Conservation (phyloP, 2,888 invertebrate species). For the Pseudolycoriella hygida region DNA sequence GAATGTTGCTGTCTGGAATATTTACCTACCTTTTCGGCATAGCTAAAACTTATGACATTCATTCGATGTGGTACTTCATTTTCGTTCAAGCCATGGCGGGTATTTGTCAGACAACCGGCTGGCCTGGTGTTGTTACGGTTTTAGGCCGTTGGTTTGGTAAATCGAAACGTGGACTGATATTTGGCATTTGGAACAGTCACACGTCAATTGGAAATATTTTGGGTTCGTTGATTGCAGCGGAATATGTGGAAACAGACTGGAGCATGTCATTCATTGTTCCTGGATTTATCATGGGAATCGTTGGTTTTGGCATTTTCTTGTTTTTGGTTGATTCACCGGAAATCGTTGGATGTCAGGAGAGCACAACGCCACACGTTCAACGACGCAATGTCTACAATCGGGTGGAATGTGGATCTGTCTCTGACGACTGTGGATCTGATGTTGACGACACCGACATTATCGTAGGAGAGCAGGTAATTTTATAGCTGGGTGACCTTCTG, state of each 20-base stretch:
- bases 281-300: conserved; percentile 56
- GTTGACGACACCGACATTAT: conserved; percentile 34
- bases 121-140: conserved; percentile 87
- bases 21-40: conserved; percentile 81
- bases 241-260: conserved; percentile 78
- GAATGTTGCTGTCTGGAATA: conserved; percentile 77
- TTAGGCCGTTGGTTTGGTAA: conserved; percentile 97
- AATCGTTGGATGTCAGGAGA: conserved; percentile 38
- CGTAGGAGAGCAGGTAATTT: conserved; percentile 37
- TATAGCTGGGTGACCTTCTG: background rate
- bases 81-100: conserved; percentile 75
- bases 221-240: conserved; percentile 72
- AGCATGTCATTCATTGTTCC: conserved; percentile 83
- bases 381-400: conserved; percentile 2
- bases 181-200: conserved; percentile 95
- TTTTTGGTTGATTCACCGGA: conserved; percentile 71
- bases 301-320: conserved; percentile 59
- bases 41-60: conserved; percentile 63
- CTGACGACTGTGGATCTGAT: conserved; percentile 17
- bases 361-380: background rate
- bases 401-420: conserved; percentile 5
- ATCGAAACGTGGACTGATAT: conserved; percentile 75
- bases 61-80: conserved; percentile 65
- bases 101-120: conserved; percentile 81
- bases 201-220: conserved; percentile 91